Conservation (phyloP, 2,888 invertebrate genomes). For the Ctenicera cuprea region DNA sequence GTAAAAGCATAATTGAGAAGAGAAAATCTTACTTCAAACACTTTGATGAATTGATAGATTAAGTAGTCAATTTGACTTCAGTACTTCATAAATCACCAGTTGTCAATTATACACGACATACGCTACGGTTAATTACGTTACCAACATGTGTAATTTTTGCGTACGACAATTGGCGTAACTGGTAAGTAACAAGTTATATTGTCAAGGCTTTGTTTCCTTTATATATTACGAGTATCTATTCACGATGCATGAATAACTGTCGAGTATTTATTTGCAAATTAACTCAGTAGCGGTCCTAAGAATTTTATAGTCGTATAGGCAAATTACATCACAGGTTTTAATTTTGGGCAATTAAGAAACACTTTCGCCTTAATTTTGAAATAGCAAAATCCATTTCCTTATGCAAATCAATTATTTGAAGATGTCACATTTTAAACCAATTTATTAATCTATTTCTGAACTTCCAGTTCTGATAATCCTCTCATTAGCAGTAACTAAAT, state of each 20-base stretch:
- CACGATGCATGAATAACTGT: not conserved
- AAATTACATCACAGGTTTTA: not conserved
- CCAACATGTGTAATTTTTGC: not conserved
- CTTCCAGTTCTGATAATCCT: too few relatives aligned
- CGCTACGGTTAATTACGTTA: conserved; percentile 1
- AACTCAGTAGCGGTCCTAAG: not conserved
- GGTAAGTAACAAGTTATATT: not conserved
- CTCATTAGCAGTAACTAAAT: too few relatives aligned
- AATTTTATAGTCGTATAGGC: not conserved
- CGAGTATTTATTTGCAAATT: not conserved
- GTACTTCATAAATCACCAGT: not conserved
- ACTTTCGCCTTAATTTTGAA: not conserved
- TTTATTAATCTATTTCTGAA: not conserved
- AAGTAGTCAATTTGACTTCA: not conserved
- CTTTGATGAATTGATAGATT: too few relatives aligned
- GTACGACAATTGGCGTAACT: not conserved
- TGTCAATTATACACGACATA: not conserved
- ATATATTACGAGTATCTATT: not conserved
- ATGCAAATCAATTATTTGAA: not conserved
- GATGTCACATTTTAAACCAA: not conserved
- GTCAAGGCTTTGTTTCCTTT: not conserved
- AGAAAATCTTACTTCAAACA: too few relatives aligned
- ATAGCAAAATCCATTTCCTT: not conserved
- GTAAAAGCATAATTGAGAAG: too few relatives aligned
- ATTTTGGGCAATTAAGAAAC: not conserved